Percentiles rank a stretch among this genome's conserved stretches.
Conservation (phyloP, 64 coral and sea anemone genomes). For the Acropora tenuis region DNA sequence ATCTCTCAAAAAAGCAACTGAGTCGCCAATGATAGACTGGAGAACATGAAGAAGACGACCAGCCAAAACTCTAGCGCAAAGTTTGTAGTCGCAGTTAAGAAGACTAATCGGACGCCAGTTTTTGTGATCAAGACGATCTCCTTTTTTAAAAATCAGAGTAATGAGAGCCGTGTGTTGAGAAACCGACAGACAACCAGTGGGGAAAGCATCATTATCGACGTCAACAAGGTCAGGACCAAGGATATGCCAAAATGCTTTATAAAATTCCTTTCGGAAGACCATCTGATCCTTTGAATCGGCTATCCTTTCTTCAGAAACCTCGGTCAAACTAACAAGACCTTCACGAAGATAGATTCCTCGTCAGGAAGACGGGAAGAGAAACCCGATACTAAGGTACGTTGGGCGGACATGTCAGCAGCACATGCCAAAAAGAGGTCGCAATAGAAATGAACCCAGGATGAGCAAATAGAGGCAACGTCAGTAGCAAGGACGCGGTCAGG, state of each 20-base stretch:
- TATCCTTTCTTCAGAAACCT: background rate
- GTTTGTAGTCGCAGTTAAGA: conserved; percentile 18
- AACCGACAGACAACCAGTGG: background rate
- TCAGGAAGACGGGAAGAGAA: background rate
- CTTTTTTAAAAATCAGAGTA: conserved; percentile 20
- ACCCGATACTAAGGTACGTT: background rate
- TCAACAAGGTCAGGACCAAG: conserved; percentile 1
- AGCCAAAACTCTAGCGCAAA: conserved; percentile 8
- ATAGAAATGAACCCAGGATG: conserved; percentile 1
- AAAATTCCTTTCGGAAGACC: conserved; percentile 56
- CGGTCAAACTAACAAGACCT: background rate
- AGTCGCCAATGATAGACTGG: conserved; percentile 2
- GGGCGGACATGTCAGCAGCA: background rate
- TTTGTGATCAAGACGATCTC: background rate
- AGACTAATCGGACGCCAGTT: conserved; percentile 50
- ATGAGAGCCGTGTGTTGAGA: background rate
- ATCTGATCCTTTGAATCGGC: background rate
- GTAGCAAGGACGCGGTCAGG: background rate
- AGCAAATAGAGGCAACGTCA: background rate
- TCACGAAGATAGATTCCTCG: background rate
- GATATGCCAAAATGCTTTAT: background rate
- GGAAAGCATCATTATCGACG: background rate
- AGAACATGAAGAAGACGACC: background rate
- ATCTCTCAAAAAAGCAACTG: conserved; percentile 3
- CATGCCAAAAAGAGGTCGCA: background rate